Conservation (phyloP, 2,113 vertebrate species). For the Crocuta crocuta region DNA sequence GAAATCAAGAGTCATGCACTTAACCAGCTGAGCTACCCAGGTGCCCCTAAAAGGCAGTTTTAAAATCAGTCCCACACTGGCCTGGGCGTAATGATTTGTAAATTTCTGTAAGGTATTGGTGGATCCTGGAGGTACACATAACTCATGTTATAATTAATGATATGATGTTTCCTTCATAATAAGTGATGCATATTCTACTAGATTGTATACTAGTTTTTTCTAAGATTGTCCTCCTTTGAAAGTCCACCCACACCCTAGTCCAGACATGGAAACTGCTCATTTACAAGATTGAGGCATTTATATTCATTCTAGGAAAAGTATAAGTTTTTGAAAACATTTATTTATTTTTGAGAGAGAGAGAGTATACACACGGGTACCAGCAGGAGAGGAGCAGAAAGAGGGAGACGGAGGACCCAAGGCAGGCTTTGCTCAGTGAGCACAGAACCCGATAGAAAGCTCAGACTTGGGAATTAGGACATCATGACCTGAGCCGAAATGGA, state of each 20-base stretch:
- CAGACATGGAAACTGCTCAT: not conserved
- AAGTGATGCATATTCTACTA: not conserved
- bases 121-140: not conserved
- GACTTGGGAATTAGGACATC: too few species aligned
- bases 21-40: too few species aligned
- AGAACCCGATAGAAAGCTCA: too few species aligned
- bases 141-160: not conserved
- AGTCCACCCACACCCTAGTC: not conserved
- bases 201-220: not conserved
- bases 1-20: too few species aligned
- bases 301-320: not conserved
- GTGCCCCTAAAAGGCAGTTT: not conserved
- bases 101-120: not conserved
- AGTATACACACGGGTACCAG: too few species aligned
- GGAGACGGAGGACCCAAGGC: too few species aligned
- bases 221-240: not conserved
- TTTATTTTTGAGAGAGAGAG: too few species aligned
- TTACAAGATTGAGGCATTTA: not conserved
- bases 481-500: too few species aligned
- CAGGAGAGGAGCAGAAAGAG: too few species aligned
- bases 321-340: not conserved
- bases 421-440: too few species aligned
- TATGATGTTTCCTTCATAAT: not conserved
- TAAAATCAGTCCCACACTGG: not conserved
- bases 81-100: not conserved